Evolutionary conservation across 2,797 vertebrate species (phyloP), one percentile per base, ranked within the genome.

Genomic region (Uromys caudimaculatus): DNA sequence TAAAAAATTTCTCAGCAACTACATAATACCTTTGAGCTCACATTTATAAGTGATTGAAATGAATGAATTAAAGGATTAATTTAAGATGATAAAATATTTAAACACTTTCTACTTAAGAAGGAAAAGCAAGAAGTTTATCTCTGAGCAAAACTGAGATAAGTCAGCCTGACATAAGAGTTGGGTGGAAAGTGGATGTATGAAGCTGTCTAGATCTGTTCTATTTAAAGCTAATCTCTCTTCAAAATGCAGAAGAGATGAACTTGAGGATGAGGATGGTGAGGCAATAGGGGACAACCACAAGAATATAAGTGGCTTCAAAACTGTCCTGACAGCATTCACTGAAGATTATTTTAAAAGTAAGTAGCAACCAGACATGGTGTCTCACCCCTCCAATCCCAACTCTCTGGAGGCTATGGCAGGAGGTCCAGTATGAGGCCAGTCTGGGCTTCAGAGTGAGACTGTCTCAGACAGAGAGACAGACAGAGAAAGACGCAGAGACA

Each of bases 51-150:
- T n/a, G 29, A 97, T 58, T 56, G 9, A 24, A 60, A 21, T 41
- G 73, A 96, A 62, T 58, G 21, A 13, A 56, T 52, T 35, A 81
- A 90, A 47, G 19, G 23, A 78, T 83, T 84, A 83, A 89, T 91
- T 91, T 60, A 93, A 87, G 44, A 92, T 35, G 54, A 73, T 77
- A n/a, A 95, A 79, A 92, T 93, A 89, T 44, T 92, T 52, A 89
- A 97, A 73, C 7, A 19, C 4, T 24, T 19, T 75, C 17, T 67
- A 60, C 47, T 73, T 90, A 89, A 92, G 64, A 92, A 79, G 64
- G 64, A 38, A 95, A 77, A 77, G 41, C 38, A 24, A 73, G n/a
- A 91, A 89, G 35, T 35, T 41, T 41, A 44, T 71, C 82, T 92
- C 54, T 75, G 60, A 75, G 35, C 8, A 27, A 93, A 94, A 93